Evolutionary conservation across 2,113 vertebrate genomes (phyloP), one percentile per base, ranked within the genome.

Genomic region (Neotoma lepida): DNA sequence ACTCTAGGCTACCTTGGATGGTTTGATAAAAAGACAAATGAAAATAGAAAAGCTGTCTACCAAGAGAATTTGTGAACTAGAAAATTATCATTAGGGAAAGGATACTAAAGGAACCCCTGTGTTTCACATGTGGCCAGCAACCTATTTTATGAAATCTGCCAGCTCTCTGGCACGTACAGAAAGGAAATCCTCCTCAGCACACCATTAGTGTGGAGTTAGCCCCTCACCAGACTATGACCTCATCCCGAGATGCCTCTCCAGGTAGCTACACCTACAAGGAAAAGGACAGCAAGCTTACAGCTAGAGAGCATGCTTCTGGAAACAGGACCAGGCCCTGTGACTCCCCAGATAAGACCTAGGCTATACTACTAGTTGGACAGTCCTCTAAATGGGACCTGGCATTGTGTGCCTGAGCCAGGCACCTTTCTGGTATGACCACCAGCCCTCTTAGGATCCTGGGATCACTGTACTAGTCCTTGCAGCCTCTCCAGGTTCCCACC

Each of bases 251-350:
- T 99, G 98, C 97, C 97, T 99, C 88, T 99, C 99, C 0, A 99
- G 98, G 0, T 99, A 99, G 99, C 97, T 99, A 35, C 98, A 99
- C 95, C 12, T 99, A 98, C 46, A 95, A 98, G 73, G 98, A 98
- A 2, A 96, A 98, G 6, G 95, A 95, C 86, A 97, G 96, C 97
- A 98, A 97, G 92, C 97, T 51, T 99, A n/a, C 97, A 98, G 0
- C 98, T 99, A 4, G 99, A 99, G 96, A 98, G 98, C 80, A 98
- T 99, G 98, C 98, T 99, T 92, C 97, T 99, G 73, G 99, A 99
- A 97, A 99, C 99, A 0, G 99, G 99, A 99, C 86, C 98, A 99
- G 18, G 74, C 46, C 46, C 46, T 70, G 2, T 87, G 64, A 18
- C 14, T 70, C 33, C 44, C 12, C 30, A 86, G 84, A 35, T 63